Percentiles rank a stretch among this genome's conserved stretches.
Conservation (phyloP, 2,888 invertebrate species). For the Eilema caniola region DNA sequence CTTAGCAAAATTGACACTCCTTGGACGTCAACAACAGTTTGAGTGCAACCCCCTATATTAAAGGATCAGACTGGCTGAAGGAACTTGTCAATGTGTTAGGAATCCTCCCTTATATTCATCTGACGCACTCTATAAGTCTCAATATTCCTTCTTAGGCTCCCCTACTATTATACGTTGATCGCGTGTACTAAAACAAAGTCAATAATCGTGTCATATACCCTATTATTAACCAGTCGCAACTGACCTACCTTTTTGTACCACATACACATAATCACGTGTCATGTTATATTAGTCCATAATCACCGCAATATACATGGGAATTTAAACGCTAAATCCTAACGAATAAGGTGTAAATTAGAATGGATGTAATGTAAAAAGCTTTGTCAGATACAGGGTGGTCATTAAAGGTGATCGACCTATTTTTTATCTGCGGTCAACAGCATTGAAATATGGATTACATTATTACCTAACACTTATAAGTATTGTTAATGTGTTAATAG, state of each 20-base stretch:
- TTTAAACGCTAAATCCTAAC: conserved; percentile 46
- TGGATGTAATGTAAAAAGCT: conserved; percentile 24
- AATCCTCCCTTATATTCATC: too few relatives aligned
- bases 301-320: conserved; percentile 35
- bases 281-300: conserved; percentile 39
- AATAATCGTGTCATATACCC: conserved; percentile 58
- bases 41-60: too few relatives aligned
- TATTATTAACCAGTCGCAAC: conserved; percentile 46
- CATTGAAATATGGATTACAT: conserved; percentile 35
- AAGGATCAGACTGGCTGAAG: too few relatives aligned
- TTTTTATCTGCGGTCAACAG: conserved; percentile 49
- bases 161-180: conserved; percentile 41
- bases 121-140: too few relatives aligned
- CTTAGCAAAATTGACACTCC: too few relatives aligned
- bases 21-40: too few relatives aligned
- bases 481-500: conserved; percentile 22
- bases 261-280: conserved; percentile 37
- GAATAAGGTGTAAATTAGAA: conserved; percentile 42
- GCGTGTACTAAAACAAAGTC: conserved; percentile 59
- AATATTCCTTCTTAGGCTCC: too few relatives aligned
- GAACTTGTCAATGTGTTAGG: too few relatives aligned
- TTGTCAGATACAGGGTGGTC: conserved; percentile 48
- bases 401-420: conserved; percentile 63
- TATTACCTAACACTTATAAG: conserved; percentile 21
- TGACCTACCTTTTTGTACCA: conserved; percentile 44